These are phyloP conservation scores for Thripadectes ignobilis DNA, from an alignment of 2,797 vertebrate genomes.

Conservation along the genomic window DNA sequence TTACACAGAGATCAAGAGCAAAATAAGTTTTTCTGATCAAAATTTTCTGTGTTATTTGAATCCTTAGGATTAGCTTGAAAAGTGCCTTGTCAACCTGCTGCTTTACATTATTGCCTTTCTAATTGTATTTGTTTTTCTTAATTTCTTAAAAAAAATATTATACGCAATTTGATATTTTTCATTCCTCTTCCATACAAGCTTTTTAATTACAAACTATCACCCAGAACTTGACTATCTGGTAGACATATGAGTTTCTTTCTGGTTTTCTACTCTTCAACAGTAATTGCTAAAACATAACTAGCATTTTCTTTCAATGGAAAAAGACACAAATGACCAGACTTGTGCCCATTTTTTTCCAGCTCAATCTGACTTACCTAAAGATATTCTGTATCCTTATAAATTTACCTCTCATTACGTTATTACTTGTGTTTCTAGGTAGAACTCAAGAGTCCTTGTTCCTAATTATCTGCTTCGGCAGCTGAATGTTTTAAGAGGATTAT, in stretches of 20 bases:
- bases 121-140: neutral
- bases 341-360: neutral
- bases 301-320: neutral
- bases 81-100: neutral
- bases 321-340: neutral
- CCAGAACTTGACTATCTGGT: neutral
- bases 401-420: neutral
- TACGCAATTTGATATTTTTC: neutral
- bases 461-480: neutral
- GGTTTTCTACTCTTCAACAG: neutral
- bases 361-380: neutral
- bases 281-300: neutral
- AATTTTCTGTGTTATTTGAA: neutral
- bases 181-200: neutral
- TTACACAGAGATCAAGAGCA: neutral
- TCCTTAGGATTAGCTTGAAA: neutral
- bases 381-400: neutral
- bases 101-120: neutral
- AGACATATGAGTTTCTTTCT: neutral
- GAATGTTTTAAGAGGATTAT: neutral
- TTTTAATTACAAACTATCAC: neutral
- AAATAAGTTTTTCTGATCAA: neutral
- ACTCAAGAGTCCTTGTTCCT: neutral
- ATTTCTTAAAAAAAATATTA: neutral
- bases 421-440: neutral